Base-by-base conservation (phyloP, 2,888 invertebrate species). In the Trissolcus japonicus region DNA sequence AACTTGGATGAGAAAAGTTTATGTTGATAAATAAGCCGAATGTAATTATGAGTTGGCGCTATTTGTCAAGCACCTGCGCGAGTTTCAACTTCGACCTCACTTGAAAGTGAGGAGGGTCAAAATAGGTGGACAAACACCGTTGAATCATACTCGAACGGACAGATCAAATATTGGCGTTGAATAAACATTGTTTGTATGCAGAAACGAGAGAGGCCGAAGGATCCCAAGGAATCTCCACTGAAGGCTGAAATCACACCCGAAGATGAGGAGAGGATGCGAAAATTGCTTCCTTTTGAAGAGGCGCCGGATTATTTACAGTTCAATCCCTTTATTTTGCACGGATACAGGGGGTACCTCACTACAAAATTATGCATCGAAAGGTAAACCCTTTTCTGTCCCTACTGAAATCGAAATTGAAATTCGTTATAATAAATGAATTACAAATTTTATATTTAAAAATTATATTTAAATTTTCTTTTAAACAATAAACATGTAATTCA, bases 321-420 rank as follows among this genome's bases (percentile, higher is more conserved):
- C 84, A 98, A 98, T 90, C 95, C 95, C 3, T 97, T 91, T 86
- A 96, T 98, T 81, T 91, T 93, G 76, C 92, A 93, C 81, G 98
- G 98, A 11, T 98, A 98, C 88, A 92, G 97, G 84, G 94, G 95
- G 83, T 92, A 94, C 81, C 91, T 97, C 62, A 94, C 94, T 6
- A 94, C 95, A n/a, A 93, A 92, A 87, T 90, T 96, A 82, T 97
- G 97, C 86, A 90, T 96, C 88, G 95, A 96, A 91, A 98, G 96
- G 96, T 96, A 53, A 17, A 6, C 35, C 35, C 6, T 25, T 29
- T 41, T 46, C 14, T n/a, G 6, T 46, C 46, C 46, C 3, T 25
- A 35, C 35, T 11, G 2, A 1, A 9, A 35, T 35, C 0, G 11
- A 35, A 35, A 35, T 35, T 11, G 6, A 2, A 29, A 29, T 29